A percentile compares a stretch with the other conserved stretches of the same genome.
phyloP scores from a whole-genome alignment of 2,888 invertebrate species.

The Microdon myrmicae region DNA sequence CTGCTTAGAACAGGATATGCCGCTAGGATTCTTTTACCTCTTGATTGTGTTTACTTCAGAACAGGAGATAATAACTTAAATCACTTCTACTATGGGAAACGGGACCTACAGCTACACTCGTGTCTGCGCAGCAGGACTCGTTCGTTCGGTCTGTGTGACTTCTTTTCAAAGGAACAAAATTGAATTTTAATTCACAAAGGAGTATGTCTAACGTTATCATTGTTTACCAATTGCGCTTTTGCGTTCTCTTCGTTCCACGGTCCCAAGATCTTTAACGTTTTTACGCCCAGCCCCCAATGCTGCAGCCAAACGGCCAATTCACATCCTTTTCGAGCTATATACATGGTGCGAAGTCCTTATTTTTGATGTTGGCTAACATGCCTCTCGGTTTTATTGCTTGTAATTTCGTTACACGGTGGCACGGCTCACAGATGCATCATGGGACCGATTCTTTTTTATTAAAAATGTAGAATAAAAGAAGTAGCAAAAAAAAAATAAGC shows the following conservation, averaged over 20 bases:
- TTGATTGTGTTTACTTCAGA: constrained; percentile 49
- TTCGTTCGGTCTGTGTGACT: constrained; percentile 35
- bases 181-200: constrained; percentile 53
- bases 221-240: constrained; percentile 53
- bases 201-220: constrained; percentile 52
- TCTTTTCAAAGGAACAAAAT: constrained; percentile 49
- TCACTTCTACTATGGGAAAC: constrained; percentile 35
- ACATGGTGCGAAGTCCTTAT: constrained; percentile 23
- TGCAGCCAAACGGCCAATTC: constrained; percentile 11
- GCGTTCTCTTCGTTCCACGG: background rate
- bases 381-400: constrained; percentile 45
- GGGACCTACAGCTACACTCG: background rate
- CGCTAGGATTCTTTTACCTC: constrained; percentile 22
- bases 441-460: constrained; percentile 39
- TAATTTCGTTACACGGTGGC: constrained; percentile 32
- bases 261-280: constrained; percentile 4
- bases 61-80: constrained; percentile 50
- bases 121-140: constrained; percentile 1
- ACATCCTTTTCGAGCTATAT: constrained; percentile 23
- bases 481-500: background rate
- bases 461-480: constrained; percentile 19
- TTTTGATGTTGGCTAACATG: constrained; percentile 26
- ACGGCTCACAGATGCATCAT: constrained; percentile 36
- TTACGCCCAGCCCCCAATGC: too few relatives aligned
- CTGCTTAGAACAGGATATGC: constrained; percentile 1